Percentiles rank a stretch among this genome's conserved stretches.
Evolutionary conservation across 2,113 vertebrate species (phyloP).

Genomic region (Puffinus mauretanicus): DNA sequence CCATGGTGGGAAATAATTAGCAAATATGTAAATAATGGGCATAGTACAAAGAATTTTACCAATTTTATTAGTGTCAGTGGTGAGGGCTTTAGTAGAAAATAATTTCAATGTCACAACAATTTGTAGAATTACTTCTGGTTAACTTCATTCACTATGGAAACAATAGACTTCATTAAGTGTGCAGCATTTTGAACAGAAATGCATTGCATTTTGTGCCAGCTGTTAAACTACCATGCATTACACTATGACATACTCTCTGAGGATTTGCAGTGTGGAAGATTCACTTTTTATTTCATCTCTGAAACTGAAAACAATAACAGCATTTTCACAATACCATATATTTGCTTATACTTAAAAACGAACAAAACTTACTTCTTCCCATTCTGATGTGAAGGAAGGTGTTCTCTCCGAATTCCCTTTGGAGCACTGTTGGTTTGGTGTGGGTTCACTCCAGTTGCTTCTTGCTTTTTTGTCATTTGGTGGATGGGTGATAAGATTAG

Average conservation of each 20-base stretch:
- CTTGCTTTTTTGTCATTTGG: constrained; percentile 84
- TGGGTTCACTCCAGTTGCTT: constrained; percentile 82
- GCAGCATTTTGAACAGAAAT: neutral
- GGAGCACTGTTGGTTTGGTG: constrained; percentile 75
- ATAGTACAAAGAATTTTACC: neutral
- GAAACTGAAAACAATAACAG: neutral
- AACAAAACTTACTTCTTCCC: constrained; percentile 90
- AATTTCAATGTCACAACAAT: constrained; percentile 12
- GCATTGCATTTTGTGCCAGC: neutral
- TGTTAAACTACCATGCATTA: constrained; percentile 2
- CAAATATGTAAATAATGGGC: neutral
- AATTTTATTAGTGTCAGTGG: neutral
- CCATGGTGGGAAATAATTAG: neutral
- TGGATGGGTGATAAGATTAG: constrained; percentile 86
- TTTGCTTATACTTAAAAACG: neutral
- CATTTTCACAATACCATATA: neutral
- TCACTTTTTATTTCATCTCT: neutral
- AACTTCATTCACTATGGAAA: constrained; percentile 49
- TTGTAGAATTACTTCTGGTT: constrained; percentile 57
- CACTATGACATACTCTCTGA: neutral
- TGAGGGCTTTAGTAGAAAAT: neutral
- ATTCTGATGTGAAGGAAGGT: constrained; percentile 95
- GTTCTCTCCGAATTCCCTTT: constrained; percentile 86
- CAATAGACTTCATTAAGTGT: constrained; percentile 12
- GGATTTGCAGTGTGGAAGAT: neutral